Conservation (phyloP, 2,113 vertebrate genomes). For the Neolamprologus longior region DNA sequence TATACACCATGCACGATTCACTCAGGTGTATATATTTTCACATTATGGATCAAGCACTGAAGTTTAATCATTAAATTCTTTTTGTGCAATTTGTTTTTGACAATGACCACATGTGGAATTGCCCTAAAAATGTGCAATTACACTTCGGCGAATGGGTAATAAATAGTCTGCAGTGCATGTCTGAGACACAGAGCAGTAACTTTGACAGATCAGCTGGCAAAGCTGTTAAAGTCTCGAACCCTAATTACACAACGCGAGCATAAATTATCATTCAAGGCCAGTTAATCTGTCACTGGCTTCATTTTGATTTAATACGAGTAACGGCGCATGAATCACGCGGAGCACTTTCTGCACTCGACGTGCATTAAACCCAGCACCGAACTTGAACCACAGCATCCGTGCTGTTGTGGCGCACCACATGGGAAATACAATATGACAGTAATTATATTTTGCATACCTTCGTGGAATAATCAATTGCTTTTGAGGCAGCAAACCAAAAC, state of each 20-base stretch:
- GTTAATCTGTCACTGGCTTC: background rate
- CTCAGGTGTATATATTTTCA: background rate
- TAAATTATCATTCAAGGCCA: slow-evolving; percentile 4
- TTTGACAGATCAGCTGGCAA: slow-evolving; percentile 24
- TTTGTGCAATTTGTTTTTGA: background rate
- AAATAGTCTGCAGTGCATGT: slow-evolving; percentile 8
- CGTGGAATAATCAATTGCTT: slow-evolving; percentile 34
- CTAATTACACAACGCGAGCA: slow-evolving; percentile 9
- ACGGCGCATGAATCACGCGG: background rate
- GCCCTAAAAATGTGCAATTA: slow-evolving; percentile 20
- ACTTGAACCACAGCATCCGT: background rate
- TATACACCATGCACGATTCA: background rate
- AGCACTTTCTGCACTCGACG: background rate
- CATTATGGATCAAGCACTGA: background rate
- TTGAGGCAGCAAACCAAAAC: slow-evolving; percentile 41
- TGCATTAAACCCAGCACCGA: background rate
- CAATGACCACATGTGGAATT: background rate
- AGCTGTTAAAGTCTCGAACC: slow-evolving; percentile 27
- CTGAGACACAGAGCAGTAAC: slow-evolving; percentile 8
- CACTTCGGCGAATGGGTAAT: background rate
- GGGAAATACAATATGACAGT: slow-evolving; percentile 63
- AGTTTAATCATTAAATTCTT: background rate
- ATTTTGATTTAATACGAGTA: background rate
- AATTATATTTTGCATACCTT: slow-evolving; percentile 54
- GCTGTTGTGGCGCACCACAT: background rate